Evolutionary conservation across 2,797 vertebrate species (phyloP), one percentile per base, ranked within the genome.

Genomic region (Cossypha polioptera): DNA sequence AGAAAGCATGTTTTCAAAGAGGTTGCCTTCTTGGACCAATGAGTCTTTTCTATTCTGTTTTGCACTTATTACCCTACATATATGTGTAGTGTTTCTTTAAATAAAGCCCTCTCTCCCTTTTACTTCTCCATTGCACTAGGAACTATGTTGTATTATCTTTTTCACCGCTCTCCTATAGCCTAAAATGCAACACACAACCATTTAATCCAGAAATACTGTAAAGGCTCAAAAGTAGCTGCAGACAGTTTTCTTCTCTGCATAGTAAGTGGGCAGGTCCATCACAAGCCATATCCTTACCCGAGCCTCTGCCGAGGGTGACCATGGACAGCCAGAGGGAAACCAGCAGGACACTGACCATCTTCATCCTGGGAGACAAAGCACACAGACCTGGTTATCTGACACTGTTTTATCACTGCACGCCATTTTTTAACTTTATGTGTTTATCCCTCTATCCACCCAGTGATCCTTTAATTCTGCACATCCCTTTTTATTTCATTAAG

Each of bases 321-420:
- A 89, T 61, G 71, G 89, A 95, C 81, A 98, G 95, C 90, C 74
- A 98, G 22, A 98, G 55, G 2, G 24, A 81, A 72, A 96, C n/a
- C 68, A 96, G 77, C 50, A 97, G 40, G 45, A 67, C 93, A 75
- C 93, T 74, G 8, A 92, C 65, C 90, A 97, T 90, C 95, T 95
- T 94, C 98, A 98, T 98, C 97, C 98, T 98, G 96, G 16, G 35
- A 96, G n/a, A 95, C 16, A 96, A 94, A 90, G 67, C 45, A 90
- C 40, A 65, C 21, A 88, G 5, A 84, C 11, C 14, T n/a, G 40
- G 86, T 95, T 92, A 95, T 33, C 28, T 61, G 53, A 73, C 13
- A 47, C 15, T 38, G 22, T 50, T 82, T 77, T 31, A 77, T 48
- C 58, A 54, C 42, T 33, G 13, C 42, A 58, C 31, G 22, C 16